Percentiles rank a stretch among this genome's conserved stretches.
These are phyloP conservation scores for Psophia crepitans DNA, from an alignment of 2,113 vertebrate genomes.

Conservation along the genomic window DNA sequence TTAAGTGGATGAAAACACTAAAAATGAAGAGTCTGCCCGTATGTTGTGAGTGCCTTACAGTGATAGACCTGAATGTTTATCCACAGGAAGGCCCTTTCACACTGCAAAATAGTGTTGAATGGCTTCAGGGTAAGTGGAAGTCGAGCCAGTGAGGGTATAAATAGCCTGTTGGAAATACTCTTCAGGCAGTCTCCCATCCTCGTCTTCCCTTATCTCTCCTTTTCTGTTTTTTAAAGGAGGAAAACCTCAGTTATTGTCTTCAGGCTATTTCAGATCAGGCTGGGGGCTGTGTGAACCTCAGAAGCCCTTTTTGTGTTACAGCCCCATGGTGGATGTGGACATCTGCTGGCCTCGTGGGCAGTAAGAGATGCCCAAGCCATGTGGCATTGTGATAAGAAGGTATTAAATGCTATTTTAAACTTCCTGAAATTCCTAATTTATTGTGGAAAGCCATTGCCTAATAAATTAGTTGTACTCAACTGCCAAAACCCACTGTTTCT, in stretches of 20 bases:
- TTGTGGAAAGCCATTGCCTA: not conserved
- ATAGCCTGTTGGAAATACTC: not conserved
- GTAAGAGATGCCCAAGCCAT: not conserved
- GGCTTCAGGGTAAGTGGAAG: constrained; percentile 9
- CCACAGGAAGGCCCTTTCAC: constrained; percentile 15
- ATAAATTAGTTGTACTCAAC: not conserved
- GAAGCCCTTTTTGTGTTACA: not conserved
- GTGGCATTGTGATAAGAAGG: not conserved
- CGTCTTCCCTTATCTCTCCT: not conserved
- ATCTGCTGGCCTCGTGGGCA: not conserved
- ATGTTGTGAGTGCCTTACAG: not conserved
- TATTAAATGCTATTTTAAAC: not conserved
- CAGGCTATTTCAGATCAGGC: not conserved
- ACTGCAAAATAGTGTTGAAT: not conserved
- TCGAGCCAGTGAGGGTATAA: not conserved
- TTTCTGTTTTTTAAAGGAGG: not conserved
- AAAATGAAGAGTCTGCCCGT: not conserved
- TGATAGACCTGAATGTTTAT: constrained; percentile 40
- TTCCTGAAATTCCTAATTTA: not conserved
- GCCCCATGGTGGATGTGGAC: not conserved
- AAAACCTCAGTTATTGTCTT: not conserved
- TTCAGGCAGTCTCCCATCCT: not conserved
- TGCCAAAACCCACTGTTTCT: not conserved
- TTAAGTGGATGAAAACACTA: not conserved
- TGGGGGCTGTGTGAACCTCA: not conserved